Conservation (phyloP, 2,113 vertebrate species). For the Melanocharis versteri region DNA sequence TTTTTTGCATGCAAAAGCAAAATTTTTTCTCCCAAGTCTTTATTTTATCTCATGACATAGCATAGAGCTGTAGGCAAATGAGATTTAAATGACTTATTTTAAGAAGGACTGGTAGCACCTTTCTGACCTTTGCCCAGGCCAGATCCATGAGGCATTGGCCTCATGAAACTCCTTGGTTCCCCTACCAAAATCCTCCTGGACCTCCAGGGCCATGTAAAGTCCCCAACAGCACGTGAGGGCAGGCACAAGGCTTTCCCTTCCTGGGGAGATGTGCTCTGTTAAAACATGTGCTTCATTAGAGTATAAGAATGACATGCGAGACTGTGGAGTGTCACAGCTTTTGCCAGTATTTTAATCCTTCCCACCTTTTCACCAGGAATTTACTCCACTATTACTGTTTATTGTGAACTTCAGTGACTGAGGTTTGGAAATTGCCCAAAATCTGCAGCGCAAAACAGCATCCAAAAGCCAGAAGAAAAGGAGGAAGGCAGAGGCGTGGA, state of each 20-base stretch:
- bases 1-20: background rate
- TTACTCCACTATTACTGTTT: background rate
- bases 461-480: constrained; percentile 16
- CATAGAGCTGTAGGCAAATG: background rate
- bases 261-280: background rate
- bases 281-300: background rate
- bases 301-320: background rate
- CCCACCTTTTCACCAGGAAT: background rate
- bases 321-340: background rate
- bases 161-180: background rate
- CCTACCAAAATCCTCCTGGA: background rate
- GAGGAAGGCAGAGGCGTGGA: constrained; percentile 32
- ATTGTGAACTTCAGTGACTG: background rate
- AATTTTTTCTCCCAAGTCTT: background rate
- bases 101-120: background rate
- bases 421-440: constrained; percentile 42
- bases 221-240: background rate
- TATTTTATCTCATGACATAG: background rate
- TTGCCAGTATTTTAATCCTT: background rate
- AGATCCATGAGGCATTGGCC: background rate
- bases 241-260: background rate
- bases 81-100: background rate
- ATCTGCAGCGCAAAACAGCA: background rate
- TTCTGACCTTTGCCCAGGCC: background rate
- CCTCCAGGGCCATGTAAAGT: background rate